Evolutionary conservation across 2,888 invertebrate species (phyloP).

Genomic region (Protophormia terraenovae): DNA sequence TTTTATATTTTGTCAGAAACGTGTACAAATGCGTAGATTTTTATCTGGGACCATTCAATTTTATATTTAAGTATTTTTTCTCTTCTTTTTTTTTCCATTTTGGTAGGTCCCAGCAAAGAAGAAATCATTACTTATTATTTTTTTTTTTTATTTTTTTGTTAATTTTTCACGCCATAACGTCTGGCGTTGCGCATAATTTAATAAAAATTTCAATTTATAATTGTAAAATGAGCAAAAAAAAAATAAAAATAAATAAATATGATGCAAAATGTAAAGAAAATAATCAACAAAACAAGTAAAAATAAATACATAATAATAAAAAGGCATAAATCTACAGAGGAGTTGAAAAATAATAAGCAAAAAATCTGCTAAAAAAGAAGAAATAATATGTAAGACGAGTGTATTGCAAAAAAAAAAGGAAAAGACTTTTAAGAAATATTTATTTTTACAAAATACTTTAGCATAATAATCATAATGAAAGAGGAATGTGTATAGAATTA

Average conservation of each 20-base stretch:
- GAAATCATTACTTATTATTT: conserved; percentile 15
- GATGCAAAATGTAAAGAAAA: background rate
- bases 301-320: conserved; percentile 25
- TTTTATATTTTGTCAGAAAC: conserved; percentile 40
- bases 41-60: conserved; percentile 31
- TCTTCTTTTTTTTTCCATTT: conserved; percentile 2
- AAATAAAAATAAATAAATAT: conserved; percentile 27
- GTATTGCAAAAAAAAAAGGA: conserved; percentile 12
- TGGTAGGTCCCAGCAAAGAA: conserved; percentile 7
- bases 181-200: conserved; percentile 71
- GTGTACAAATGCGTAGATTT: conserved; percentile 62
- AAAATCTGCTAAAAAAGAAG: background rate
- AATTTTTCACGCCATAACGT: conserved; percentile 70
- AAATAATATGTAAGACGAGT: conserved; percentile 3
- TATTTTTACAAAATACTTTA: conserved; percentile 26
- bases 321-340: conserved; percentile 45
- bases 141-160: conserved; percentile 34
- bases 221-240: conserved; percentile 63
- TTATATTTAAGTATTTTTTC: background rate
- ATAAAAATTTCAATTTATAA: conserved; percentile 72
- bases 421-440: conserved; percentile 25
- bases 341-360: conserved; percentile 31
- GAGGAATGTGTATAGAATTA: conserved; percentile 53
- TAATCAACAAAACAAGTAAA: conserved; percentile 46
- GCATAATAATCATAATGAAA: conserved; percentile 18